Percentiles rank a stretch among this genome's conserved stretches.
Conservation (phyloP, 2,797 vertebrate species). For the Poeciliopsis presidionis region DNA sequence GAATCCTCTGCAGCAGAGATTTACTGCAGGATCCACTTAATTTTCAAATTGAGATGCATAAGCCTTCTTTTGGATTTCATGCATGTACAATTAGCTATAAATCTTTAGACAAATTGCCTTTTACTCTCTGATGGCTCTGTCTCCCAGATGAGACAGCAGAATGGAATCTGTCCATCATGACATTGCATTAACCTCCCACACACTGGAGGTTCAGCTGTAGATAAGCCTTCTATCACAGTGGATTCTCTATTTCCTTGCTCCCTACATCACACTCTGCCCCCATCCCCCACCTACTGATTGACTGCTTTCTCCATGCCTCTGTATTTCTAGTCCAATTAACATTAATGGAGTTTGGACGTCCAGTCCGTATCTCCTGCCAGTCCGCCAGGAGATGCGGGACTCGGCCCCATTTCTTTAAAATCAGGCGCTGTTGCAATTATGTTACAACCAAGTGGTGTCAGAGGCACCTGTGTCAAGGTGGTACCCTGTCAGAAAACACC, state of each 20-base stretch:
- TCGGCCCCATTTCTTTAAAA: conserved; percentile 32
- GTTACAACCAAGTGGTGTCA: conserved; percentile 37
- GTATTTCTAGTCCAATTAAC: conserved; percentile 61
- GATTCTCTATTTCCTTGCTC: conserved; percentile 5
- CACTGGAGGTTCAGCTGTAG: conserved; percentile 49
- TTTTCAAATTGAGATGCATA: conserved; percentile 36
- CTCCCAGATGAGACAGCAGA: conserved; percentile 48
- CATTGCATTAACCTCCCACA: conserved; percentile 65
- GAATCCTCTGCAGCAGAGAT: conserved; percentile 45
- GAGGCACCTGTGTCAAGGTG: conserved; percentile 50
- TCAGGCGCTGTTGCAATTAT: conserved; percentile 48
- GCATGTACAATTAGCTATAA: conserved; percentile 53
- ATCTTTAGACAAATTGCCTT: conserved; percentile 47
- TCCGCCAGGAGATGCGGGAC: not conserved
- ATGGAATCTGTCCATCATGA: conserved; percentile 57
- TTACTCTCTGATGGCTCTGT: conserved; percentile 23
- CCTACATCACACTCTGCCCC: conserved; percentile 7
- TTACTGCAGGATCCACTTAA: conserved; percentile 37
- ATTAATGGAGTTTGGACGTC: conserved; percentile 38
- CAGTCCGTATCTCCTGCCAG: conserved; percentile 46
- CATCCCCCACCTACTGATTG: not conserved
- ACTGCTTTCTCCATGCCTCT: conserved; percentile 20
- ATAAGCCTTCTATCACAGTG: conserved; percentile 47
- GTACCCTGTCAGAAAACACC: conserved; percentile 55
- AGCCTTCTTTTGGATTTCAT: conserved; percentile 42